Evolutionary conservation across 2,113 vertebrate genomes (phyloP).

Genomic region (Alethe diademata): DNA sequence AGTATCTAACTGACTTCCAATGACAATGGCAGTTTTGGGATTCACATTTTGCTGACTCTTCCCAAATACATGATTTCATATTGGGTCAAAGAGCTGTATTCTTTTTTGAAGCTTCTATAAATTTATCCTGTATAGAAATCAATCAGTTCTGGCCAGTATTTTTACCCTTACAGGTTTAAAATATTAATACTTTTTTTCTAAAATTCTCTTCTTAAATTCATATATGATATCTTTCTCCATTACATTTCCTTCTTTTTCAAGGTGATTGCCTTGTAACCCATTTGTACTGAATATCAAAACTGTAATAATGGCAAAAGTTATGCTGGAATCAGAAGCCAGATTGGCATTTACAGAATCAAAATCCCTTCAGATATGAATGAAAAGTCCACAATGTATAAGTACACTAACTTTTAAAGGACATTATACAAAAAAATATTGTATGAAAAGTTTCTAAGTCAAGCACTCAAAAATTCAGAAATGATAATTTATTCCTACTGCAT

Average conservation of each 20-base stretch:
- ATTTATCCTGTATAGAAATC: not conserved
- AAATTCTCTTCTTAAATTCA: not conserved
- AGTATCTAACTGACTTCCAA: not conserved
- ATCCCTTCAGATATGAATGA: not conserved
- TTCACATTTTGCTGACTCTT: not conserved
- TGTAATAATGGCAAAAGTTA: not conserved
- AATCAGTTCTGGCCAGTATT: not conserved
- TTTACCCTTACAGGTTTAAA: not conserved
- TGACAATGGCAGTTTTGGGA: not conserved
- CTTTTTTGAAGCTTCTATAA: not conserved
- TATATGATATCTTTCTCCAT: not conserved
- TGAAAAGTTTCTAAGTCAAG: not conserved
- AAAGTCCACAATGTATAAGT: fast-evolving
- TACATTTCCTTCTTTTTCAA: not conserved
- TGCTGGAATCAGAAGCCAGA: not conserved
- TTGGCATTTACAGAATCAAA: not conserved
- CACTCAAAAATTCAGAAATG: not conserved
- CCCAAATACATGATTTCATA: not conserved
- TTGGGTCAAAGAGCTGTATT: not conserved
- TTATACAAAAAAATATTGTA: not conserved
- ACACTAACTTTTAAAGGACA: not conserved
- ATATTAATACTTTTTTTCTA: not conserved
- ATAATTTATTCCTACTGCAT: not conserved
- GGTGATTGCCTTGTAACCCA: not conserved
- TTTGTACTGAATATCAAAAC: not conserved